A percentile compares a stretch with the other conserved stretches of the same genome.
These are phyloP conservation scores for Drosophila melanogaster DNA, from an alignment of 1,140 invertebrate species.

Conservation along the genomic window Release_6_plus_ISO1_MT NT_037436.4:2816501-2817000, in stretches of 20 bases:
- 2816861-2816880: conserved; percentile 64
- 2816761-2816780: background rate
- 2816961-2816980: conserved; percentile 19
- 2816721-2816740: conserved; percentile 56
- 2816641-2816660: conserved; percentile 59
- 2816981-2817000: conserved; percentile 74
- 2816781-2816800: conserved; percentile 61
- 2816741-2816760: conserved; percentile 54
- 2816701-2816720: conserved; percentile 27
- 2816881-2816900: conserved; percentile 84
- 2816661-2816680: background rate
- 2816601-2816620: conserved; percentile 69
- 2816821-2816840: conserved; percentile 79
- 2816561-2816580: conserved; percentile 43
- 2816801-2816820: conserved; percentile 84
- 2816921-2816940: background rate
- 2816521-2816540: conserved; percentile 31
- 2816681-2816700: conserved; percentile 22
- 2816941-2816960: conserved; percentile 8
- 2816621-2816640: conserved; percentile 84
- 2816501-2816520: conserved; percentile 44
- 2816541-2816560: conserved; percentile 52
- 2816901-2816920: conserved; percentile 53
- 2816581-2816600: conserved; percentile 35
- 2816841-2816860: conserved; percentile 59